Conservation (phyloP, 2,888 invertebrate genomes). For the Serrognathus titanus region DNA sequence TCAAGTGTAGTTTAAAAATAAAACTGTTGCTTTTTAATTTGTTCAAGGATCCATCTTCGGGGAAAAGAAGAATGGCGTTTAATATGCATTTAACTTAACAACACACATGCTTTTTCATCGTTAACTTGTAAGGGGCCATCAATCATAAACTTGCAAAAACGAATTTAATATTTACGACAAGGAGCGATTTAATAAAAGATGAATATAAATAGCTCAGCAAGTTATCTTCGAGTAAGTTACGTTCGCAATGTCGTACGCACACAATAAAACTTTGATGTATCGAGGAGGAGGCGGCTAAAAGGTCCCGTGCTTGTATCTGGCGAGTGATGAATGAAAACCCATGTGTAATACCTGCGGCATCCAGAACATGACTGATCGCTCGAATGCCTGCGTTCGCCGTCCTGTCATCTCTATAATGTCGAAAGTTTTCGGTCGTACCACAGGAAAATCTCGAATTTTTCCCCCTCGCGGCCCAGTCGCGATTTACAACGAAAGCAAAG, state of each 20-base stretch:
- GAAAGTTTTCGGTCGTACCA: background rate
- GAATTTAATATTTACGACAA: background rate
- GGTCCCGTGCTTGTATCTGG: background rate
- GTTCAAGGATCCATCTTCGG: too few species aligned
- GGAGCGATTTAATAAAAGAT: background rate
- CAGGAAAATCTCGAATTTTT: background rate
- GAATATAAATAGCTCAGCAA: background rate
- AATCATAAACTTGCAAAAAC: background rate
- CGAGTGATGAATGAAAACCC: conserved; percentile 3
- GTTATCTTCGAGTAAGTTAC: background rate
- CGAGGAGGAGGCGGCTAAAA: background rate
- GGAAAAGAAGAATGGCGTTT: too few species aligned
- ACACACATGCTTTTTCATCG: too few species aligned
- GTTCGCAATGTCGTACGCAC: background rate
- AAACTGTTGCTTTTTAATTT: too few species aligned
- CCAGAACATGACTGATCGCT: background rate
- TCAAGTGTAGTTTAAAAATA: too few species aligned
- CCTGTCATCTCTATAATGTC: background rate
- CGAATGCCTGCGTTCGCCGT: background rate
- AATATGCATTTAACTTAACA: too few species aligned
- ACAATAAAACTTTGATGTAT: conserved; percentile 1
- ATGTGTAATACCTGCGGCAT: conserved; percentile 3
- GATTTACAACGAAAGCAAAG: background rate
- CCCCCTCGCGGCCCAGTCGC: background rate
- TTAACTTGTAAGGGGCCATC: background rate